Evolutionary conservation across 2,113 vertebrate species (phyloP).

Genomic region (Poeciliopsis prolifica): DNA sequence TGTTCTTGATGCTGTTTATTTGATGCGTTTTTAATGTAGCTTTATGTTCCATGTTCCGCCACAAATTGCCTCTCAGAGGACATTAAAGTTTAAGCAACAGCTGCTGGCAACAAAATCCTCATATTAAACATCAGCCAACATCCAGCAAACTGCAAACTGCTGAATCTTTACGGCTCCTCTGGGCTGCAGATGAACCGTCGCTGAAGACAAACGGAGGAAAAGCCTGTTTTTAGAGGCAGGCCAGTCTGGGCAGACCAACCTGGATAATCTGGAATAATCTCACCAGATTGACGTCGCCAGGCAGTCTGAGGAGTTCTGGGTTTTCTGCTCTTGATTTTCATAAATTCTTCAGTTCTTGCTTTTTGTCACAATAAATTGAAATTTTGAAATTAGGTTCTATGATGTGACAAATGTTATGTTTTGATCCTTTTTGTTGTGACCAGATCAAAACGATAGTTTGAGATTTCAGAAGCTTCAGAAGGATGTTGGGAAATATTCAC

Average conservation of each 20-base stretch:
- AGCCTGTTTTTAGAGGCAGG: constrained; percentile 17
- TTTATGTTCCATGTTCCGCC: neutral
- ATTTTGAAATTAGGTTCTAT: constrained; percentile 30
- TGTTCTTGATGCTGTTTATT: neutral
- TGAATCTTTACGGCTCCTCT: no score
- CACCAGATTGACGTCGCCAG: constrained; percentile 9
- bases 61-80: constrained; percentile 1
- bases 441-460: constrained; percentile 19
- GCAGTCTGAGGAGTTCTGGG: no score
- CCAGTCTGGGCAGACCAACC: constrained; percentile 26
- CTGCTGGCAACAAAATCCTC: constrained; percentile 17
- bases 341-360: constrained; percentile 8
- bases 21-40: neutral
- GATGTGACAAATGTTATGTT: constrained; percentile 24
- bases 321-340: no score
- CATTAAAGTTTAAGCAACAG: neutral
- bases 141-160: neutral
- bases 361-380: constrained; percentile 2
- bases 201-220: constrained; percentile 38
- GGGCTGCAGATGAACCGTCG: neutral
- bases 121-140: constrained; percentile 11
- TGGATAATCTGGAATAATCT: constrained; percentile 11
- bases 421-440: constrained; percentile 28
- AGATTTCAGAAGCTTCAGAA: no score
- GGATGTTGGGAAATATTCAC: no score